Percentiles rank a stretch among this genome's conserved stretches.
Evolutionary conservation across 2,888 invertebrate species (phyloP).

Genomic region (Tortrix viridana): DNA sequence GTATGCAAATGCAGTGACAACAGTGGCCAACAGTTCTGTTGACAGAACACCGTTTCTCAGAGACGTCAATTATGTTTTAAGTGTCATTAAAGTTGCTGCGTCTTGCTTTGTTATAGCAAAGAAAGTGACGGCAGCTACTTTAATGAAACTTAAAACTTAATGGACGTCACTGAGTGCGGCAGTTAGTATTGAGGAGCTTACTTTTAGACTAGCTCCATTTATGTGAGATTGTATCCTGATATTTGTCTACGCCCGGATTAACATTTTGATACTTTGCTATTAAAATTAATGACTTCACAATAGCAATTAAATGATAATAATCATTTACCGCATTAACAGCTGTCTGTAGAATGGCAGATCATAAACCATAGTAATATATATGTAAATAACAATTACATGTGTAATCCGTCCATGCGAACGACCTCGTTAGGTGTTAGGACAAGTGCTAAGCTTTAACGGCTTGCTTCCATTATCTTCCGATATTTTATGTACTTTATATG

Average conservation of each 20-base stretch:
- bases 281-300: constrained; percentile 15
- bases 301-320: constrained; percentile 23
- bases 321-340: constrained; percentile 13
- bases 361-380: constrained; percentile 56
- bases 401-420: constrained; percentile 54
- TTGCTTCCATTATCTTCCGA: constrained; percentile 41
- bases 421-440: constrained; percentile 62
- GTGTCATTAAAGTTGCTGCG: no score
- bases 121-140: no score
- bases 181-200: no score
- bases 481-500: neutral
- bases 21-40: no score
- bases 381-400: constrained; percentile 58
- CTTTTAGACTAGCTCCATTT: no score
- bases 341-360: constrained; percentile 51
- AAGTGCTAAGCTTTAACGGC: constrained; percentile 44
- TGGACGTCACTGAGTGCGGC: no score
- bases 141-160: no score
- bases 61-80: no score
- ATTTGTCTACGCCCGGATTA: neutral
- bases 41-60: no score
- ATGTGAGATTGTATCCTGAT: no score
- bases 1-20: no score
- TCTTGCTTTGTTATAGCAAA: no score
- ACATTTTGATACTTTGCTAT: neutral